These are phyloP conservation scores for Drosophila heteroneura DNA, from an alignment of 2,888 invertebrate genomes.

Conservation along the genomic window DNA sequence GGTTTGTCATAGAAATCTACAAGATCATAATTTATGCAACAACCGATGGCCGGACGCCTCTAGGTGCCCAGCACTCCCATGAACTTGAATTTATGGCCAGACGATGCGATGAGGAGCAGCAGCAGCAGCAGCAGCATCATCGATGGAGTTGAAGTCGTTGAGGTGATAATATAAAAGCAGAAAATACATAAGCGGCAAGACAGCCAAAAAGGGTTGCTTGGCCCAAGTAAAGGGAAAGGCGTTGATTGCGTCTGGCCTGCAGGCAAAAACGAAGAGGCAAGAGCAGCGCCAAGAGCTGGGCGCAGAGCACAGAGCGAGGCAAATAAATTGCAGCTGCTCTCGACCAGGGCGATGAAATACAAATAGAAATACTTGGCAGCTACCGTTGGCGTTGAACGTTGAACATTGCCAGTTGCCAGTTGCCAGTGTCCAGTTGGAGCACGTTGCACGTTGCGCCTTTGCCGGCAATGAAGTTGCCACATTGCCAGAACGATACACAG, in stretches of 20 bases:
- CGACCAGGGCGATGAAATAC: constrained; percentile 79
- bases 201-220: constrained; percentile 33
- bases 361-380: constrained; percentile 82
- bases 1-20: constrained; percentile 74
- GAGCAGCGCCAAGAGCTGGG: constrained; percentile 9
- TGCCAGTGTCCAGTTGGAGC: not conserved
- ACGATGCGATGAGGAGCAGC: constrained; percentile 26
- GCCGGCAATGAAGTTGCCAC: constrained; percentile 71
- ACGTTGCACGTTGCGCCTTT: constrained; percentile 21
- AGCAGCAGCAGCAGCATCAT: constrained; percentile 28
- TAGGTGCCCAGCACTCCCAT: constrained; percentile 11
- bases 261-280: constrained; percentile 48
- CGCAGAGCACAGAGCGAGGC: constrained; percentile 29
- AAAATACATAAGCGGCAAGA: constrained; percentile 63
- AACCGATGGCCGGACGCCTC: constrained; percentile 18
- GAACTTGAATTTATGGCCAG: constrained; percentile 73
- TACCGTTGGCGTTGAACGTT: constrained; percentile 57
- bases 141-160: constrained; percentile 54
- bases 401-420: constrained; percentile 23
- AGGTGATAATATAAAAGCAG: constrained; percentile 74
- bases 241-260: constrained; percentile 70
- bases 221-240: not conserved
- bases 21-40: constrained; percentile 77
- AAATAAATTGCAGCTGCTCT: constrained; percentile 79
- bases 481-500: constrained; percentile 2